A percentile compares a stretch with the other conserved stretches of the same genome.
Conservation (phyloP, 2,888 invertebrate species). For the Andricus curvator region DNA sequence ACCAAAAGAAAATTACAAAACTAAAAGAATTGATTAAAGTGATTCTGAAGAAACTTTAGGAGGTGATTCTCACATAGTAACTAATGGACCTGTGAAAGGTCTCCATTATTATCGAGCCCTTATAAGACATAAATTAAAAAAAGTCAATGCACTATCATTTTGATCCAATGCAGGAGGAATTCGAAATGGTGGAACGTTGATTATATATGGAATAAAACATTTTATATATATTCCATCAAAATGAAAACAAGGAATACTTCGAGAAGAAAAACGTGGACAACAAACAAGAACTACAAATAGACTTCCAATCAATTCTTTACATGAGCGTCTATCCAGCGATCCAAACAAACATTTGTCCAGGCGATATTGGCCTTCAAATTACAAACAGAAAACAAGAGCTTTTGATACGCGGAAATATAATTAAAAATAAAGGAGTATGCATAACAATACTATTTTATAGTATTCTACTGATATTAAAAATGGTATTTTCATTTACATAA, state of each 20-base stretch:
- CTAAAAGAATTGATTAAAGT: not conserved
- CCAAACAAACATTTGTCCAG: not conserved
- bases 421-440: not conserved
- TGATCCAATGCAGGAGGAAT: not conserved
- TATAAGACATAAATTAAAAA: not conserved
- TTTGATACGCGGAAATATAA: not conserved
- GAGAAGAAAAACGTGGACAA: not conserved
- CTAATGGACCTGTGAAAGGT: not conserved
- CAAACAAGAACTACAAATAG: not conserved
- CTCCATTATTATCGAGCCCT: not conserved
- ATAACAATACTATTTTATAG: not conserved
- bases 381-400: not conserved
- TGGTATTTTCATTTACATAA: no score
- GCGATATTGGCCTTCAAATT: not conserved
- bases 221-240: not conserved
- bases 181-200: not conserved
- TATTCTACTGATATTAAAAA: no score
- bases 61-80: not conserved
- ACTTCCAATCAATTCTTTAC: no score
- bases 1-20: not conserved
- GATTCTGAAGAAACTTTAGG: not conserved
- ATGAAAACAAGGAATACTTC: not conserved
- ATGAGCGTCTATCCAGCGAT: no score
- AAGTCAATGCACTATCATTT: not conserved
- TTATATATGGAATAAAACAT: not conserved